phyloP scores from a whole-genome alignment of 2,888 invertebrate genomes.

The Pycnomerus fuliginosus region DNA sequence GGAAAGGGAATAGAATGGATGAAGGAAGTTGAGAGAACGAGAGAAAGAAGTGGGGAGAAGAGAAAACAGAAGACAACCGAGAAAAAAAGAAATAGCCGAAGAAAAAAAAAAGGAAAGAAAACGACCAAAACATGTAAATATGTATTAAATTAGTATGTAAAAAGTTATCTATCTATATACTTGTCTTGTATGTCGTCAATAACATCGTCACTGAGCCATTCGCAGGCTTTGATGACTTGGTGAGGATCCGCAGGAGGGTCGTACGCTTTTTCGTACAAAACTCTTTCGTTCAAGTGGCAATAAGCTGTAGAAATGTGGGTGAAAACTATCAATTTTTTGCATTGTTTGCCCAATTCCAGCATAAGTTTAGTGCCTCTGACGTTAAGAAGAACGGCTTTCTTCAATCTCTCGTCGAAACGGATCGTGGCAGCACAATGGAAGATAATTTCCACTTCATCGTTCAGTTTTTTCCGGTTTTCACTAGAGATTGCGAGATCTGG shows the following conservation, averaged over 20 bases:
- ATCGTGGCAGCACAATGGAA: conserved; percentile 72
- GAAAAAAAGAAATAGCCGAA: neutral
- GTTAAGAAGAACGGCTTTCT: conserved; percentile 87
- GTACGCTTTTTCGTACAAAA: conserved; percentile 83
- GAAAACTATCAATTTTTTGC: conserved; percentile 74
- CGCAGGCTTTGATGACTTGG: conserved; percentile 72
- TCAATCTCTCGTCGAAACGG: conserved; percentile 87
- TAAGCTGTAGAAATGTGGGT: conserved; percentile 88
- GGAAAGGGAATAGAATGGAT: too few relatives aligned
- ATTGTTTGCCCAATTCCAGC: conserved; percentile 76
- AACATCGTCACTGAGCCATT: conserved; percentile 76
- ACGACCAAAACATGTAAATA: too few relatives aligned
- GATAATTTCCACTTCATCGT: neutral
- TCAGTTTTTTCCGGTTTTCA: neutral
- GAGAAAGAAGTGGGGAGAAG: too few relatives aligned
- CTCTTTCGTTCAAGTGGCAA: conserved; percentile 81
- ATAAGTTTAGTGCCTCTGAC: conserved; percentile 88
- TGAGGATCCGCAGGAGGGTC: conserved; percentile 78
- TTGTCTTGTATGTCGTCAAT: conserved; percentile 64
- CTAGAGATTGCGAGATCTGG: neutral
- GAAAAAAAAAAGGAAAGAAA: neutral
- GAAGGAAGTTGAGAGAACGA: too few relatives aligned
- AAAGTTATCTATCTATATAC: too few relatives aligned
- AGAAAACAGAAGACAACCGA: too few relatives aligned
- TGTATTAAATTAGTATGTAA: neutral